Evolutionary conservation across 2,797 vertebrate genomes (phyloP).

Genomic region (Pipistrellus kuhlii): DNA sequence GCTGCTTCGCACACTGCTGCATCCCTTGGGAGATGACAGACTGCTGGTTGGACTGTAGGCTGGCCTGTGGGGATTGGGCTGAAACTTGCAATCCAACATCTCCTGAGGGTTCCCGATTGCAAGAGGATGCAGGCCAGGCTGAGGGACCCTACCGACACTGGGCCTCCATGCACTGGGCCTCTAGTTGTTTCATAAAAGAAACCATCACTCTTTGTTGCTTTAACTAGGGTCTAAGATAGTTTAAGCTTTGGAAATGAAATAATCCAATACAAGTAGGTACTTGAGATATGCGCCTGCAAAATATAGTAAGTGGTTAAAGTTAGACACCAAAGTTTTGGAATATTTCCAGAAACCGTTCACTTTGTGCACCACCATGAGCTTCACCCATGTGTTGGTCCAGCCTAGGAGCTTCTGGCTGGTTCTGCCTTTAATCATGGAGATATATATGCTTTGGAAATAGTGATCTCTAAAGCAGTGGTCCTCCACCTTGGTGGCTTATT

Average conservation of each 20-base stretch:
- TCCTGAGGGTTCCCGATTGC: too few species aligned
- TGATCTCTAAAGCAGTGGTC: background rate
- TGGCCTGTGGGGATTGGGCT: too few species aligned
- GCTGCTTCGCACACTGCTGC: too few species aligned
- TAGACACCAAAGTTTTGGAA: too few species aligned
- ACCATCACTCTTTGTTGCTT: background rate
- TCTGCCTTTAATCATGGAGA: background rate
- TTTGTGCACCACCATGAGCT: background rate
- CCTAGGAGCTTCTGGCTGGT: background rate
- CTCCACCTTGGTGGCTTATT: background rate
- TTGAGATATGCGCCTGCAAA: slow-evolving; percentile 4
- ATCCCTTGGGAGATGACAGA: too few species aligned
- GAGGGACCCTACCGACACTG: too few species aligned
- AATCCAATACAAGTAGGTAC: slow-evolving; percentile 3
- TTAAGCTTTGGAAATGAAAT: slow-evolving; percentile 38
- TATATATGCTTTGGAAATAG: background rate
- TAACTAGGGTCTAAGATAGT: background rate
- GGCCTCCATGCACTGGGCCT: too few species aligned
- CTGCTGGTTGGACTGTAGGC: too few species aligned
- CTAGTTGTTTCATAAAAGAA: slow-evolving; percentile 45
- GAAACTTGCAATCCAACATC: too few species aligned
- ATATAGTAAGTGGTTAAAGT: background rate
- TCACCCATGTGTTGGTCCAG: background rate
- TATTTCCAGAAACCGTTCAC: background rate
- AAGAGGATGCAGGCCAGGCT: too few species aligned